phyloP scores from a whole-genome alignment of 2,113 vertebrate genomes.

The Ctenodactylus gundi region DNA sequence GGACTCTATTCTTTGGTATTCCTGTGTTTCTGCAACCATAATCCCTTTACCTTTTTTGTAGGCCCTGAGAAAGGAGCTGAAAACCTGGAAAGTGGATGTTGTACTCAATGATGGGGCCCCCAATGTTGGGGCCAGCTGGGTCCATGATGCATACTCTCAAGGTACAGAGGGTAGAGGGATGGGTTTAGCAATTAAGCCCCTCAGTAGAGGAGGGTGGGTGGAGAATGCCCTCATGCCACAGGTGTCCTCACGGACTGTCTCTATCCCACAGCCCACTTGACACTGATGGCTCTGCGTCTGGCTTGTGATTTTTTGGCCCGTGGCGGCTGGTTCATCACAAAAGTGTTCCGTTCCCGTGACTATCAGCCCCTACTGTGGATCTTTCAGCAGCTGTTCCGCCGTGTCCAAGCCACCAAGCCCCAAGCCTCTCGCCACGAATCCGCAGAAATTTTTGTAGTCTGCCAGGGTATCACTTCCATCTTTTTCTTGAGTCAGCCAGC shows the following conservation, averaged over 20 bases:
- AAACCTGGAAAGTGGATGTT: conserved; percentile 98
- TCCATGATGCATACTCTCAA: conserved; percentile 95
- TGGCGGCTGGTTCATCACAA: conserved; percentile 96
- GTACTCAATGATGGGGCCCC: conserved; percentile 96
- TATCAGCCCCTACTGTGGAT: conserved; percentile 98
- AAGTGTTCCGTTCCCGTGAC: conserved; percentile 97
- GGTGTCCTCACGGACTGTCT: background rate
- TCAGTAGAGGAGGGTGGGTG: background rate
- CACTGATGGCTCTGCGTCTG: conserved; percentile 94
- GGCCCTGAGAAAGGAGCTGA: conserved; percentile 94
- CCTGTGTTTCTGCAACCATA: rapidly evolving
- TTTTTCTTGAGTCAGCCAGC: background rate
- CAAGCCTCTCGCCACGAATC: conserved; percentile 97
- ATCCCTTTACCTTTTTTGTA: conserved; percentile 55
- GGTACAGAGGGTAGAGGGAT: conserved; percentile 80
- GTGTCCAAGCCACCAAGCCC: conserved; percentile 96
- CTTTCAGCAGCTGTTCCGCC: conserved; percentile 97
- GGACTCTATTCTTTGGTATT: background rate
- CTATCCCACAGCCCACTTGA: conserved; percentile 88
- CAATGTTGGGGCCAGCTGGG: conserved; percentile 97
- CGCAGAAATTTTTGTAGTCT: conserved; percentile 98
- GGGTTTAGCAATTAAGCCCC: too few relatives aligned
- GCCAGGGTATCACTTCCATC: conserved; percentile 87
- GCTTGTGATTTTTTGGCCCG: conserved; percentile 94
- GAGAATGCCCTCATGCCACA: background rate